These are phyloP conservation scores for Dendrophyllia cribrosa DNA, from an alignment of 64 coral and sea anemone genomes.

Conservation along the genomic window DNA sequence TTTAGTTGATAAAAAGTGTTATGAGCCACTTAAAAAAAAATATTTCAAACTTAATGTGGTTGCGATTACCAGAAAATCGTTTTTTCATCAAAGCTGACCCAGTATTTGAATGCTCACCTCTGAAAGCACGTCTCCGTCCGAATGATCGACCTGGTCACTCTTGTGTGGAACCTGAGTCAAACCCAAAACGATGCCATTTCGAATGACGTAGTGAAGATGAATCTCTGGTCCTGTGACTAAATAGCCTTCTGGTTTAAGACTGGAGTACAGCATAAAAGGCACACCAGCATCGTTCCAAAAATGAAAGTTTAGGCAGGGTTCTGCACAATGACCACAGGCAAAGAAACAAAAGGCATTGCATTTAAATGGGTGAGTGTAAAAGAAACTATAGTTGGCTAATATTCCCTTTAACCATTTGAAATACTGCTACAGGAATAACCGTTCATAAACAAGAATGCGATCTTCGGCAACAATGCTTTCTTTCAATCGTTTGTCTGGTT, in stretches of 20 bases:
- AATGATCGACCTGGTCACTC: neutral
- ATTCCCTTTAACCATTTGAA: too few species aligned
- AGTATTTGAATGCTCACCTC: neutral
- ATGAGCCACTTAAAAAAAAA: too few species aligned
- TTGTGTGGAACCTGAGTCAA: neutral
- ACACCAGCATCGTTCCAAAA: constrained; percentile 71
- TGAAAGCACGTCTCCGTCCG: neutral
- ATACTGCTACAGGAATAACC: too few species aligned
- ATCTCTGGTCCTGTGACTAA: constrained; percentile 60
- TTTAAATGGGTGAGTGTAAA: too few species aligned
- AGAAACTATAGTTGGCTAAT: too few species aligned
- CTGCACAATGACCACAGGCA: neutral
- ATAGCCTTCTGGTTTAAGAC: constrained; percentile 83
- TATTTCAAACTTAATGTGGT: too few species aligned
- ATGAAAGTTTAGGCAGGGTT: neutral
- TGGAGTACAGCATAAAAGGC: constrained; percentile 72
- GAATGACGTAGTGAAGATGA: constrained; percentile 56
- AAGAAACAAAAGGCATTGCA: neutral
- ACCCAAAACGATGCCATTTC: neutral
- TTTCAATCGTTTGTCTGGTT: too few species aligned
- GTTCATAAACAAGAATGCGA: too few species aligned
- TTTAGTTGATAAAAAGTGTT: too few species aligned
- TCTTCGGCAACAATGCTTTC: too few species aligned
- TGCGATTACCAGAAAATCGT: too few species aligned
- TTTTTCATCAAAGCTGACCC: too few species aligned